phyloP scores from a whole-genome alignment of 2,113 vertebrate genomes.

The Mobula hypostoma region DNA sequence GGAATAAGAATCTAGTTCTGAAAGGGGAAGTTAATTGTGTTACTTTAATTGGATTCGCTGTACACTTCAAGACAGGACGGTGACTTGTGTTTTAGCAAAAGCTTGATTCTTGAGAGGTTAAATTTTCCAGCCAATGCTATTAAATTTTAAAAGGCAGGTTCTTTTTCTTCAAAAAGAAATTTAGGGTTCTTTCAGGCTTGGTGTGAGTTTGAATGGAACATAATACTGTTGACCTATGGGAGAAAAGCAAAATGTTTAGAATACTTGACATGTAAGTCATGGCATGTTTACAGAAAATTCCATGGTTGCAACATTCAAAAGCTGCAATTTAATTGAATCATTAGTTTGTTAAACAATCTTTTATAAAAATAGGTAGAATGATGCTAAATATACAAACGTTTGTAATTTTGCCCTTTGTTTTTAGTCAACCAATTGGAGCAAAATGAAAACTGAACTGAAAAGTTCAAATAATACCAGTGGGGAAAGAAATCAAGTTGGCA shows the following conservation, averaged over 20 bases:
- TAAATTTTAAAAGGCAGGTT: background rate
- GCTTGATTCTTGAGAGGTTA: background rate
- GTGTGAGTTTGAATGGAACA: no score
- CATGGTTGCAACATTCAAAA: constrained; percentile 12
- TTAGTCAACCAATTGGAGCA: background rate
- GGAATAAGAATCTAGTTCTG: background rate
- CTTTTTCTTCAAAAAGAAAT: background rate
- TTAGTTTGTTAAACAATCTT: background rate
- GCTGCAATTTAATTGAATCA: background rate
- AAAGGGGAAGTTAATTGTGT: background rate
- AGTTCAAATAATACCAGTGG: no score
- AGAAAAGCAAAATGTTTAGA: background rate
- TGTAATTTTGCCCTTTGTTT: background rate
- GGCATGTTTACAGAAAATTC: background rate
- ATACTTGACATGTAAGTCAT: background rate
- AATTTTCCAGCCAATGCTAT: no score
- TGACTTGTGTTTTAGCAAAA: background rate
- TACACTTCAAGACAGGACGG: background rate
- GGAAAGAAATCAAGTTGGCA: no score
- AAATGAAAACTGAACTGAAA: no score
- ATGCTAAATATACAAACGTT: background rate
- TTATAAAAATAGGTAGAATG: background rate
- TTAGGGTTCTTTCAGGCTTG: background rate
- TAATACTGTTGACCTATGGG: background rate
- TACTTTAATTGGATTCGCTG: background rate